phyloP scores from a whole-genome alignment of 2,888 invertebrate species.

The Pimpla rufipes region DNA sequence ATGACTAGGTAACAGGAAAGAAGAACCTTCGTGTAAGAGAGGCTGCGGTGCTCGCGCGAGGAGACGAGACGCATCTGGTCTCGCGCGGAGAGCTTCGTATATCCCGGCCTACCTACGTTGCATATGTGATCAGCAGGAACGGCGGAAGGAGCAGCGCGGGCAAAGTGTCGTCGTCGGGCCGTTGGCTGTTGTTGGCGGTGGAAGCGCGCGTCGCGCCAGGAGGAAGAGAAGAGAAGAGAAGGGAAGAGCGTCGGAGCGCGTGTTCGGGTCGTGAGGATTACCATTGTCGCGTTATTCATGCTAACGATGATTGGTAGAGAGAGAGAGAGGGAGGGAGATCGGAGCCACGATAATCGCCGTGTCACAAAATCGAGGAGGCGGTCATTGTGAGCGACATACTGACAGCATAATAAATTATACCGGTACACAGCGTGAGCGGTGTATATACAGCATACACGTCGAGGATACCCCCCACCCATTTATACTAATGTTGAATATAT shows the following conservation, averaged over 20 bases:
- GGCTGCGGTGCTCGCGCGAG: neutral
- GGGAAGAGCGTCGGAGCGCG: constrained; percentile 44
- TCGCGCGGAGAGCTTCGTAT: constrained; percentile 4
- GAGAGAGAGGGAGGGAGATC: constrained; percentile 74
- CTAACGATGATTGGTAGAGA: constrained; percentile 82
- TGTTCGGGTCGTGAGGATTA: constrained; percentile 78
- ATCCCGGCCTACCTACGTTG: too few species aligned
- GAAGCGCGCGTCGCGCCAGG: constrained; percentile 7
- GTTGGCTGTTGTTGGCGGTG: neutral
- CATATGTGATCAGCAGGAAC: constrained; percentile 23
- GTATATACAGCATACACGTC: constrained; percentile 10
- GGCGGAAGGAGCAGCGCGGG: constrained; percentile 8
- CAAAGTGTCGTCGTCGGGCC: too few species aligned
- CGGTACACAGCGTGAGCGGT: constrained; percentile 31
- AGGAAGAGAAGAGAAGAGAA: constrained; percentile 64
- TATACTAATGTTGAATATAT: constrained; percentile 42
- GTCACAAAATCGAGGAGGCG: constrained; percentile 84
- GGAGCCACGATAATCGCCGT: constrained; percentile 81
- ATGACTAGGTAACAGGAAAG: neutral
- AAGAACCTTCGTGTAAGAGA: constrained; percentile 4
- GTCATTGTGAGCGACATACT: constrained; percentile 84
- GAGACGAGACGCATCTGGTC: constrained; percentile 14
- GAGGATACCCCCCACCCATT: constrained; percentile 46
- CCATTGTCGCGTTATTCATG: constrained; percentile 84
- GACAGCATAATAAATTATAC: constrained; percentile 84